These are phyloP conservation scores for Oconnorella tubifera DNA, from an alignment of 2,888 invertebrate species.

Conservation along the genomic window DNA sequence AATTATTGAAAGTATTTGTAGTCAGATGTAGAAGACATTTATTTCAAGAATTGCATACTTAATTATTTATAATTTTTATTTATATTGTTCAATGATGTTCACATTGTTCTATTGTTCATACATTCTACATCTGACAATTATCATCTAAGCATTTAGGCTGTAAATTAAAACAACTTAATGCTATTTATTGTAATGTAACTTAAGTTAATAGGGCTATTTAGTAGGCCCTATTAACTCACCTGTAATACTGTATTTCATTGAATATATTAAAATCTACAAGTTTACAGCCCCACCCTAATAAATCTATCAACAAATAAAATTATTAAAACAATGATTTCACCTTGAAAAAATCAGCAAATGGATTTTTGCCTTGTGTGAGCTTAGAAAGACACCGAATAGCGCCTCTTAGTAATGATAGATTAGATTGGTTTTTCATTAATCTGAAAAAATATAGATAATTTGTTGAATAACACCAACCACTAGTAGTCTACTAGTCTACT, in stretches of 20 bases:
- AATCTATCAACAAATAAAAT: neutral
- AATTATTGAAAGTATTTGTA: neutral
- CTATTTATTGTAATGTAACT: too few relatives aligned
- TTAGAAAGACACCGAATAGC: constrained; percentile 98
- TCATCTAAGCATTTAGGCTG: too few relatives aligned
- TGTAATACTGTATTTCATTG: too few relatives aligned
- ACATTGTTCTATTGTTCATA: too few relatives aligned
- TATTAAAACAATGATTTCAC: constrained; percentile 60
- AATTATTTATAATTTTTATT: too few relatives aligned
- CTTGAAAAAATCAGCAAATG: constrained; percentile 83
- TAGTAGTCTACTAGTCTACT: neutral
- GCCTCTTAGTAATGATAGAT: constrained; percentile 76
- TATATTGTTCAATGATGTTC: too few relatives aligned
- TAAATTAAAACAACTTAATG: too few relatives aligned
- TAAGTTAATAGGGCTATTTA: too few relatives aligned
- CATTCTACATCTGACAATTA: too few relatives aligned
- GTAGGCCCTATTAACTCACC: too few relatives aligned
- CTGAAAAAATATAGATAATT: constrained; percentile 61
- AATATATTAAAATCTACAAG: too few relatives aligned
- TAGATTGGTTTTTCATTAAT: constrained; percentile 73
- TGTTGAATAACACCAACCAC: neutral
- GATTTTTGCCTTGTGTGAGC: constrained; percentile 93
- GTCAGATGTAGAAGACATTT: neutral
- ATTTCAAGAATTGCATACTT: too few relatives aligned
- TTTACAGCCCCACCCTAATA: neutral